These are phyloP conservation scores for Antigone vipio DNA, from an alignment of 2,113 vertebrate species.

Conservation along the genomic window DNA sequence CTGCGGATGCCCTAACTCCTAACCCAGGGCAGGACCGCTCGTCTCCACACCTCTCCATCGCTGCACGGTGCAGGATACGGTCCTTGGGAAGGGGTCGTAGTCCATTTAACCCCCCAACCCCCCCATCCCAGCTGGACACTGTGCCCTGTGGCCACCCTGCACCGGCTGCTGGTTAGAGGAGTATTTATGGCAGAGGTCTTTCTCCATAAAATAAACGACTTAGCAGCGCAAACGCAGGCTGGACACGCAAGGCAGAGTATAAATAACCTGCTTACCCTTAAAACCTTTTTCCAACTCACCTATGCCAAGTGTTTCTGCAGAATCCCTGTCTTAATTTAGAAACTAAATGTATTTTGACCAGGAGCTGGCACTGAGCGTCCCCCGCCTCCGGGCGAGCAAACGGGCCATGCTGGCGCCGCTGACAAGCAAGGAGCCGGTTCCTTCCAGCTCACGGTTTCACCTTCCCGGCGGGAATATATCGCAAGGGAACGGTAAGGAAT, in stretches of 20 bases:
- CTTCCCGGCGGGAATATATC: background rate
- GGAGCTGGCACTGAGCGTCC: background rate
- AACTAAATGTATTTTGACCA: slow-evolving; percentile 38
- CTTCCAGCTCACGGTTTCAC: background rate
- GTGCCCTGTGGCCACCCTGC: background rate
- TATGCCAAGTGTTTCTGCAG: slow-evolving; percentile 54
- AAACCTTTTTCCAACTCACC: slow-evolving; percentile 59
- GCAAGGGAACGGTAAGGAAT: background rate
- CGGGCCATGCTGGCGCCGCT: background rate
- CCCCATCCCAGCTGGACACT: background rate
- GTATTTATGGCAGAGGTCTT: slow-evolving; percentile 6
- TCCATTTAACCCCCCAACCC: background rate
- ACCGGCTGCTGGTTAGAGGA: background rate
- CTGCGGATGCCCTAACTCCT: background rate
- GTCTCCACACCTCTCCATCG: background rate
- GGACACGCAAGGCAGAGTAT: slow-evolving; percentile 15
- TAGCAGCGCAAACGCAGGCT: background rate
- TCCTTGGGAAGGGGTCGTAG: background rate
- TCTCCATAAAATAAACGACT: slow-evolving; percentile 40
- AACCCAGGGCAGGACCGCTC: background rate
- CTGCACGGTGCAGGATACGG: fast-evolving
- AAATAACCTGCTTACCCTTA: slow-evolving; percentile 64
- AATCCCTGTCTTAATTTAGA: slow-evolving; percentile 37
- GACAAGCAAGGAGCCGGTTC: background rate
- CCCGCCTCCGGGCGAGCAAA: background rate